phyloP scores from a whole-genome alignment of 2,888 invertebrate species.

The Papilio demoleus region DNA sequence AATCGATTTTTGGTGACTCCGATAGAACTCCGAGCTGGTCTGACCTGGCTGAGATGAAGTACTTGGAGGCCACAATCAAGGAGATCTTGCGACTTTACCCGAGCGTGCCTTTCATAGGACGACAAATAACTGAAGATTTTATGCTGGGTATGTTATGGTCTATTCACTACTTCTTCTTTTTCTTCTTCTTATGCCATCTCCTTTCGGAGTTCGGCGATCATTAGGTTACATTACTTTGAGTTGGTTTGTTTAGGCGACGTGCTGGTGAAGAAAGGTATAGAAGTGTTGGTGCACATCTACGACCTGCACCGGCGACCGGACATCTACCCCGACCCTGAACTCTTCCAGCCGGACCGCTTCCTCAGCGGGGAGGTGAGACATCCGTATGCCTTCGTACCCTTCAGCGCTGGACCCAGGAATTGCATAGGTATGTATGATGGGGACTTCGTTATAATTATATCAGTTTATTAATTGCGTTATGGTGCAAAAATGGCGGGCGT shows the following conservation, averaged over 20 bases:
- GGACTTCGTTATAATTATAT: neutral
- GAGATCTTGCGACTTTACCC: constrained; percentile 87
- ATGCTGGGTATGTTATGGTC: constrained; percentile 75
- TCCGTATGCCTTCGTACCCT: constrained; percentile 86
- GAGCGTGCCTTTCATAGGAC: constrained; percentile 86
- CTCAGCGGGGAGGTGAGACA: constrained; percentile 77
- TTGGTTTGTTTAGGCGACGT: too few species aligned
- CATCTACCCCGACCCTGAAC: constrained; percentile 85
- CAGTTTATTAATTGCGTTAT: neutral
- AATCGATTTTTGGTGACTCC: constrained; percentile 57
- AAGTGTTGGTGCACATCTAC: constrained; percentile 80
- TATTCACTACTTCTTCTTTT: too few species aligned
- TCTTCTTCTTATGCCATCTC: too few species aligned
- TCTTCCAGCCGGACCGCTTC: constrained; percentile 88
- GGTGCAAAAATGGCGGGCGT: too few species aligned
- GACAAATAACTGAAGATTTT: constrained; percentile 84
- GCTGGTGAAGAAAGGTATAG: constrained; percentile 66
- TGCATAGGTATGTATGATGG: constrained; percentile 81
- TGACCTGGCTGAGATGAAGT: constrained; percentile 85
- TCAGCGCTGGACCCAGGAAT: constrained; percentile 87
- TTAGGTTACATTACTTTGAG: too few species aligned
- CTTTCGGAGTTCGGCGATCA: too few species aligned
- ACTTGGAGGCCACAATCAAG: constrained; percentile 87
- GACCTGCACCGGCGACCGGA: constrained; percentile 86
- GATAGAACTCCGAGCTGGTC: constrained; percentile 78